Base-by-base conservation (phyloP, 2,888 invertebrate genomes). In the Parnassius apollo region DNA sequence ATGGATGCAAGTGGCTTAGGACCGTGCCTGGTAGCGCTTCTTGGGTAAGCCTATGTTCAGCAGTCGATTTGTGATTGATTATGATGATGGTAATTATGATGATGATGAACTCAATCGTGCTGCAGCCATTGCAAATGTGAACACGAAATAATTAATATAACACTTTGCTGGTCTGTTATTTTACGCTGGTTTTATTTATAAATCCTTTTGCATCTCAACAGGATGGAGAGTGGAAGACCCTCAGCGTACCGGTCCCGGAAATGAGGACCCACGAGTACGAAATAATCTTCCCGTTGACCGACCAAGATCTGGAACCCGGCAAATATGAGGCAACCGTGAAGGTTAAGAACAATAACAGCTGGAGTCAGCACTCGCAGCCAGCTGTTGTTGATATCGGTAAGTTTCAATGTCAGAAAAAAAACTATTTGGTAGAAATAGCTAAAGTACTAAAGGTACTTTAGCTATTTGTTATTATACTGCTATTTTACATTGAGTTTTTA, bases 281-380 rank as follows among this genome's bases (percentile, higher is more conserved):
- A 0, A 56, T 88, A 0, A 68, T 68, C 0, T 81, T 80, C 59
- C 66, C 74, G 0, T 62, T 91, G 0, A 71, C 78, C 2, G 75
- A 80, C 52, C 69, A 74, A 1, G 68, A 75, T 12, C 35, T 88
- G 0, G 69, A 70, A 0, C 67, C 76, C 0, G 89, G 88, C 0
- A 75, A 76, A 2, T 91, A 91, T 71, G 77, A 83, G 12, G 87
- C 78, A 0, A 61, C 75, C 0, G 76, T 89, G 12, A 82, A 82
- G 46, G 91, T 81, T 0, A 78, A 75, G 71, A 91, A 91, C 65
- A 71, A 72, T 1, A 79, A 86, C 66, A 81, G 76, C 50, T 87
- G 86, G 87, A 85, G 85, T 53, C 70, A 76, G 2, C 71, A 72
- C 13, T 70, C 69, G 1, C 78, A 80, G 0, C 76, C 81, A 0